These are phyloP conservation scores for Synchiropus splendidus DNA, from an alignment of 2,113 vertebrate genomes.

Conservation along the genomic window DNA sequence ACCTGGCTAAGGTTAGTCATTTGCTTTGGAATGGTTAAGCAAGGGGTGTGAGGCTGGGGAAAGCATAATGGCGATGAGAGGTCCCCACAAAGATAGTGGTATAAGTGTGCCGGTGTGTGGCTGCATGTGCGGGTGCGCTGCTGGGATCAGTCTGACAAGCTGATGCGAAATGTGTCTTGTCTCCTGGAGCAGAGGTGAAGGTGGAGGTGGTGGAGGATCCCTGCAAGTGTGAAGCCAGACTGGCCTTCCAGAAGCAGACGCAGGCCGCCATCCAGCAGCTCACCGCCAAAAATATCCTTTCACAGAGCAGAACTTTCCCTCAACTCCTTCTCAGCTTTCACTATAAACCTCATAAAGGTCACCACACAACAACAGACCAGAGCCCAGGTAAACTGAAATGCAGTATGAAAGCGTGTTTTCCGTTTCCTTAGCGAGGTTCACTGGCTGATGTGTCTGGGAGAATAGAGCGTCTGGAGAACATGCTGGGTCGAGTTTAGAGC, in stretches of 20 bases:
- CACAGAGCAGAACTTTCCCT: conserved; percentile 2
- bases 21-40: too few species aligned
- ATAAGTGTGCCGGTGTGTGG: too few species aligned
- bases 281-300: conserved; percentile 86
- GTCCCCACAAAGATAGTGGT: too few species aligned
- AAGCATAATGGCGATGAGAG: too few species aligned
- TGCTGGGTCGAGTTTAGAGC: conserved; percentile 58
- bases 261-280: conserved; percentile 76
- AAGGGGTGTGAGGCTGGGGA: too few species aligned
- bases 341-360: too few species aligned
- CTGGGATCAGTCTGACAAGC: conserved; percentile 7
- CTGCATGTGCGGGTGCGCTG: not conserved
- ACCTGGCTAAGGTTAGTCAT: too few species aligned
- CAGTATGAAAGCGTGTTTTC: too few species aligned
- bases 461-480: conserved; percentile 67
- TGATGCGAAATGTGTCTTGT: conserved; percentile 40
- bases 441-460: conserved; percentile 76
- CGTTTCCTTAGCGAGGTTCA: conserved; percentile 76
- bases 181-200: conserved; percentile 57
- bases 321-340: too few species aligned
- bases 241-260: conserved; percentile 78
- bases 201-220: conserved; percentile 68
- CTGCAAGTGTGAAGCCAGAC: conserved; percentile 80
- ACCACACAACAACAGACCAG: too few species aligned
- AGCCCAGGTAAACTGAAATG: too few species aligned